phyloP scores from a whole-genome alignment of 2,888 invertebrate genomes.

The Monopis laevigella region DNA sequence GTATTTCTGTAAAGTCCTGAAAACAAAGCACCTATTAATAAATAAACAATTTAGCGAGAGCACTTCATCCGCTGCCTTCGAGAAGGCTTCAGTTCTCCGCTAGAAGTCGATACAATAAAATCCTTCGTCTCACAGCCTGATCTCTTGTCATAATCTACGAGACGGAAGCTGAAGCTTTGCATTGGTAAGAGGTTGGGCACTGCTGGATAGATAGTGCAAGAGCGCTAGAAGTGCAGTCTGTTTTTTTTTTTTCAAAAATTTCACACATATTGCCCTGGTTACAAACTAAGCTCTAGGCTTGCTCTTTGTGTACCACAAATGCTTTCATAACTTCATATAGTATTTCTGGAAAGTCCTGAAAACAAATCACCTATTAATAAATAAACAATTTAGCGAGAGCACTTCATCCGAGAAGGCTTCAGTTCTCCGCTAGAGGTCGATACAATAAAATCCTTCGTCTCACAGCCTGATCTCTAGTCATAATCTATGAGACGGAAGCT shows the following conservation, averaged over 20 bases:
- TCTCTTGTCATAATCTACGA: conserved; percentile 13
- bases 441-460: conserved; percentile 8
- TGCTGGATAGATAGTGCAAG: too few species aligned
- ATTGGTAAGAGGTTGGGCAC: too few species aligned
- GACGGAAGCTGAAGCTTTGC: conserved; percentile 9
- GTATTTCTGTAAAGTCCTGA: background rate
- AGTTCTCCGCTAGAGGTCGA: too few species aligned
- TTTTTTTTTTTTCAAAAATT: too few species aligned
- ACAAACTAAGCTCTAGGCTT: too few species aligned
- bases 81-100: conserved; percentile 1
- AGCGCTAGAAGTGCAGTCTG: too few species aligned
- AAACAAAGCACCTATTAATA: conserved; percentile 3
- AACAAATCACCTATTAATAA: conserved; percentile 3
- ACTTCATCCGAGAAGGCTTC: conserved; percentile 2
- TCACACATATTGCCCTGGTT: too few species aligned
- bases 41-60: background rate
- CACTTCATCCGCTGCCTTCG: conserved; percentile 5
- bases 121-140: conserved; percentile 6
- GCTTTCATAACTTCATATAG: background rate
- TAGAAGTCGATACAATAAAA: conserved; percentile 10
- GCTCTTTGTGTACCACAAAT: too few species aligned
- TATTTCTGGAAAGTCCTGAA: background rate
- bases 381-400: background rate
- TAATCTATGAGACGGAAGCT: conserved; percentile 11
- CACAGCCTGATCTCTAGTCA: conserved; percentile 11